phyloP scores from a whole-genome alignment of 53 echinoderm and acorn worm genomes.

The Holothuria scabra region DNA sequence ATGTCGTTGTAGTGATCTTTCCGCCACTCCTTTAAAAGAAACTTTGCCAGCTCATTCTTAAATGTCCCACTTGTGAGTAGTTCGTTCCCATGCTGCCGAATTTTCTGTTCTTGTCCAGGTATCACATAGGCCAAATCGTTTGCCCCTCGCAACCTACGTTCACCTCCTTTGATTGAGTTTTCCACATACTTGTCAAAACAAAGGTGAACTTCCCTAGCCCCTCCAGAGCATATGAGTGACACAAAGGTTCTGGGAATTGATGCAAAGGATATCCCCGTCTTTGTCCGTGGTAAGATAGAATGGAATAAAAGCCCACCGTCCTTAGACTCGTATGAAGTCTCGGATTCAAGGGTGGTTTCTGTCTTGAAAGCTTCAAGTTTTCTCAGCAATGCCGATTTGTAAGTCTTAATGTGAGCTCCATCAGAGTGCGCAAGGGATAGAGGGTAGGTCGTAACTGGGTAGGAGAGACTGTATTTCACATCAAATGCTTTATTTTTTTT shows the following conservation, averaged over 20 bases:
- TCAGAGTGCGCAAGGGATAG: constrained; percentile 69
- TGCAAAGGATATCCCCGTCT: constrained; percentile 16
- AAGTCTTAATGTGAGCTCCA: constrained; percentile 14
- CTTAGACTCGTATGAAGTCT: constrained; percentile 51
- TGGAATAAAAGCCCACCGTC: background rate
- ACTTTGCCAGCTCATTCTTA: constrained; percentile 62
- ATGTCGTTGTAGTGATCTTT: constrained; percentile 50
- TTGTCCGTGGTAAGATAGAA: too few species aligned
- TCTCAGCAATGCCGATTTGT: constrained; percentile 20
- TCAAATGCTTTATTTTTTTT: constrained; percentile 45
- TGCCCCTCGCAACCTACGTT: constrained; percentile 61
- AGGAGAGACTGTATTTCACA: constrained; percentile 37
- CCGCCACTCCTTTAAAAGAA: constrained; percentile 64
- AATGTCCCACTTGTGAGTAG: constrained; percentile 59
- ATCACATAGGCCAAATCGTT: constrained; percentile 26
- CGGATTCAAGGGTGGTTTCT: constrained; percentile 51
- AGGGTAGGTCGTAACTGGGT: constrained; percentile 63
- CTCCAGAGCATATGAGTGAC: constrained; percentile 34
- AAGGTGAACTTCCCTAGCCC: constrained; percentile 55
- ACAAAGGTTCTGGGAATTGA: constrained; percentile 52
- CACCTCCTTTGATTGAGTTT: constrained; percentile 63
- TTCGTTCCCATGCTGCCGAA: constrained; percentile 57
- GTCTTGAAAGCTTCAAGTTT: constrained; percentile 63
- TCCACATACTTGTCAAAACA: constrained; percentile 60
- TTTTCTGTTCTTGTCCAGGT: constrained; percentile 45